Percentiles rank a stretch among this genome's conserved stretches.
Evolutionary conservation across 2,888 invertebrate genomes (phyloP).

Genomic region (Odontomyia ornata): DNA sequence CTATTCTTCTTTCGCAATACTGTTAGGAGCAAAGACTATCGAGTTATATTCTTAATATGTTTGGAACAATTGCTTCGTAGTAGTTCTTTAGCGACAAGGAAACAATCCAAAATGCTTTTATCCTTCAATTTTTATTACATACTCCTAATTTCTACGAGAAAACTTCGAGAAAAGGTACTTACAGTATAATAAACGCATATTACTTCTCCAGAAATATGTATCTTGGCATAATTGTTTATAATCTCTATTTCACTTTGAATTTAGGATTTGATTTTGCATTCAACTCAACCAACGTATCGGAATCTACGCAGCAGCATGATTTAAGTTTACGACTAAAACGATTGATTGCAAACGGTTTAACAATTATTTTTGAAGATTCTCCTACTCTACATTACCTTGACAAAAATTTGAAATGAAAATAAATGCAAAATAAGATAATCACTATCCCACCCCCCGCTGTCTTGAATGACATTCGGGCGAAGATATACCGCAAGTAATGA

Average conservation of each 20-base stretch:
- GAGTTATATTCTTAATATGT: conserved; percentile 56
- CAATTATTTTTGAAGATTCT: no score
- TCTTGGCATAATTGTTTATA: not conserved
- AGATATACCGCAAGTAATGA: no score
- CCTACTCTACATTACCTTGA: no score
- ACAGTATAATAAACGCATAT: conserved; percentile 9
- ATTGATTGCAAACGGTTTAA: no score
- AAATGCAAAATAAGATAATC: no score
- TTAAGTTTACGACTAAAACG: no score
- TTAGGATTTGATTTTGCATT: not conserved
- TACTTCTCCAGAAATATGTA: not conserved
- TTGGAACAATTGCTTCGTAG: conserved; percentile 51
- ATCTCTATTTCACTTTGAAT: conserved; percentile 20
- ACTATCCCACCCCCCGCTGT: no score
- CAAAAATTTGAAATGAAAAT: no score
- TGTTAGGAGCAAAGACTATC: conserved; percentile 53
- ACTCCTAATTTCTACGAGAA: not conserved
- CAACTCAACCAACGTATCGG: not conserved
- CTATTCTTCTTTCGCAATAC: conserved; percentile 14
- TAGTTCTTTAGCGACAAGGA: not conserved
- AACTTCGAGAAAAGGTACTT: conserved; percentile 32
- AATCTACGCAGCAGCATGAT: not conserved
- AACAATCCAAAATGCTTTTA: conserved; percentile 13
- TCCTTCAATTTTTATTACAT: not conserved
- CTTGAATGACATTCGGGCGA: no score